These are phyloP conservation scores for Apeira syringaria DNA, from an alignment of 2,888 invertebrate species.

Conservation along the genomic window DNA sequence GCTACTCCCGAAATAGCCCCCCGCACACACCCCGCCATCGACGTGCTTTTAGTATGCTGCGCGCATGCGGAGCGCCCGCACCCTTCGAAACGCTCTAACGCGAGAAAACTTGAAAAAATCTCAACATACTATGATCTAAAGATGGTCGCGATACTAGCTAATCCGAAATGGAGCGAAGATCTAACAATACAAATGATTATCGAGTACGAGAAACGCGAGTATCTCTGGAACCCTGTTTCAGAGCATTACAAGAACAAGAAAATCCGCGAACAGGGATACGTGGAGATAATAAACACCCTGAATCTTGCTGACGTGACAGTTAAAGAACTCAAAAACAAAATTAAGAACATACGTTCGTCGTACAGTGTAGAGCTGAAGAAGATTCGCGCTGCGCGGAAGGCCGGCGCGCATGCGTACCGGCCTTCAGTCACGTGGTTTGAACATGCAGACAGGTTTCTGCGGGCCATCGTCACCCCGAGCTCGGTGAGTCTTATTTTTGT, in stretches of 20 bases:
- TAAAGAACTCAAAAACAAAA: slow-evolving; percentile 80
- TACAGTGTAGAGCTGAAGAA: slow-evolving; percentile 81
- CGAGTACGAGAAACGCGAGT: slow-evolving; percentile 78
- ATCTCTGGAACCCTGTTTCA: slow-evolving; percentile 78
- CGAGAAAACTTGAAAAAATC: slow-evolving; percentile 50
- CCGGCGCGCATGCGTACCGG: slow-evolving; percentile 81
- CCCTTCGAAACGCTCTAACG: slow-evolving; percentile 63
- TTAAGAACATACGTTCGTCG: slow-evolving; percentile 80
- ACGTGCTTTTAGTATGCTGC: slow-evolving; percentile 84
- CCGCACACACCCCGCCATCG: slow-evolving; percentile 74
- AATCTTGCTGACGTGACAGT: slow-evolving; percentile 76
- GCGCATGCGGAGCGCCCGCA: slow-evolving; percentile 84
- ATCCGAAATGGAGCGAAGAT: slow-evolving; percentile 81
- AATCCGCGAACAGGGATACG: slow-evolving; percentile 77
- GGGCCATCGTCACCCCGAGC: slow-evolving; percentile 81
- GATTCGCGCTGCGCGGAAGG: slow-evolving; percentile 80
- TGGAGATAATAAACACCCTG: slow-evolving; percentile 75
- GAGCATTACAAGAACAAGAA: slow-evolving; percentile 81
- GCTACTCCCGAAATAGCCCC: slow-evolving; percentile 82
- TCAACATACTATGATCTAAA: slow-evolving; percentile 60
- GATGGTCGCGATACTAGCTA: slow-evolving; percentile 78
- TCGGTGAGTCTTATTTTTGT: slow-evolving; percentile 68
- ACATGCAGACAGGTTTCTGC: slow-evolving; percentile 82
- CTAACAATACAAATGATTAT: slow-evolving; percentile 79
- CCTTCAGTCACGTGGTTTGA: slow-evolving; percentile 83